Base-by-base conservation (phyloP, 2,888 invertebrate species). In the Antitype chi region DNA sequence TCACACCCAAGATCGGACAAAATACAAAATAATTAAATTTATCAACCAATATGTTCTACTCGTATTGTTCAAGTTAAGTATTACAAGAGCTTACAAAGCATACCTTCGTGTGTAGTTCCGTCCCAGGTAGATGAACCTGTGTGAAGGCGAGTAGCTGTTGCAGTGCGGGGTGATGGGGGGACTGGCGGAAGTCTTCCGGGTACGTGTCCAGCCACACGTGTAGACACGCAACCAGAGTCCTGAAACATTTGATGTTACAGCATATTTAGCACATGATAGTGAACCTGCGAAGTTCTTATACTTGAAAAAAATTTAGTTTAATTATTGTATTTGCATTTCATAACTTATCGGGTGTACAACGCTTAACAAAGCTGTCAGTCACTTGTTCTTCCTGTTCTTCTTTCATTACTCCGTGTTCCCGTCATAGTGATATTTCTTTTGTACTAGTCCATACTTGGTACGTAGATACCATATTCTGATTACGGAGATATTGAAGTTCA, bases 161-260 rank as follows among this genome's bases (percentile, higher is more conserved):
- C 90, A 99, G 97, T 89, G 98, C 97, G 70, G 98, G 97, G 93
- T 98, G 98, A 90, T 97, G 97, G 69, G 98, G 98, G 59, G 98
- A 97, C 88, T 98, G 98, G 81, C 98, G 97, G 95, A 98, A 98
- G 96, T 99, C 99, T 95, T 99, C 99, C 60, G 99, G 99, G 94
- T 99, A 99, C 78, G 99, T 98, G 96, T 99, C 99, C 92, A 99
- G 95, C 99, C 99, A 99, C 64, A 99, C 99, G 93, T 99, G 99
- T 87, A 99, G 97, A 82, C 98, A 98, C 87, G 98, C 98, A 89
- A 99, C 98, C 94, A 99, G 97, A 85, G 99, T 98, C 95, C 98
- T 98, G 92, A 2, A 74, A 81, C 0, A 70, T 63, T 55, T 32
- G 2, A 47, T 25, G 3, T 73, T 55, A 38, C 13, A n/a, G n/a